Base-by-base conservation (phyloP, 2,113 vertebrate genomes). In the Brachirus orientalis region DNA sequence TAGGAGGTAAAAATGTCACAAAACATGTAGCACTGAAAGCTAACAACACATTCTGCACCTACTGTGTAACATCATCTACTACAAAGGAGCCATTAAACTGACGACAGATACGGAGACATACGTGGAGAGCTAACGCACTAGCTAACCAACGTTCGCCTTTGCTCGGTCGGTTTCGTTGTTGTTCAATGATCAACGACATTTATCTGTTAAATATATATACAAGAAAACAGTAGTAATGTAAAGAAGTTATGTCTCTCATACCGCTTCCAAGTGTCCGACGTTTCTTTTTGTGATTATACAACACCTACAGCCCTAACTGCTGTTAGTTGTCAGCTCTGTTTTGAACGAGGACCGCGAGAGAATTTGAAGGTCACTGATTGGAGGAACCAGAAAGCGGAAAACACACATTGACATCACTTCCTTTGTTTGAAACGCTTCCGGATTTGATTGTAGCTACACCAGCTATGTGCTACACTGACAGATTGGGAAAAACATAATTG, bases 301-400 rank as follows among this genome's bases (percentile, higher is more conserved):
- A 16, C 35, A 22, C 16, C 4, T 14, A 17, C 17, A 40, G 54
- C 46, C 17, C 13, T 11, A 5, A 8, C 38, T 10, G 8, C 10
- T 17, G 50, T 1, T n/a, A 28, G 19, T 38, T 28, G 63, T 46
- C 20, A 6, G 0, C 22, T 53, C 37, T 56, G 18, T 80, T 94
- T 94, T 90, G 85, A 94, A 94, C 77, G 1, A 57, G 63, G 75
- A 72, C 90, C 88, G 91, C 86, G 77, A 86, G 72, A 77, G 11
- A 3, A 12, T 77, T 63, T 45, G 36, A 22, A 41, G 8, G 14
- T 52, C 38, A 22, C 62, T 86, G 85, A 93, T 93, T 93, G 92
- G 93, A 53, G 3, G 47, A 66, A n/a, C 0, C n/a, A 44, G 1
- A 50, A 65, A 72, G 60, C 10, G 81, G 83, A 81, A 66, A 6